Percentiles rank a stretch among this genome's conserved stretches.
Evolutionary conservation across 2,888 invertebrate species (phyloP).

Genomic region (Dryomyza anilis): DNA sequence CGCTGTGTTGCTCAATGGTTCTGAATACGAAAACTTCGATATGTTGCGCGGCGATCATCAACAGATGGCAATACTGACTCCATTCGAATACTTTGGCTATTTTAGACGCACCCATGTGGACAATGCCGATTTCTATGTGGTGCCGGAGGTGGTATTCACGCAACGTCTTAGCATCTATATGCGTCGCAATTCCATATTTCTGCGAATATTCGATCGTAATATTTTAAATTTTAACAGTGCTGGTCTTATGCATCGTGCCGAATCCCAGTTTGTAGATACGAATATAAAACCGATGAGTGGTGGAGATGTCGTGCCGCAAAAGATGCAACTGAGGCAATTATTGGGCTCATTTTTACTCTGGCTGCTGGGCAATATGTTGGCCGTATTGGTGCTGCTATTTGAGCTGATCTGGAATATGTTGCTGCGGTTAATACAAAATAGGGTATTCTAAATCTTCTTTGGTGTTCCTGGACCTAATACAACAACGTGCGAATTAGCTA

Average conservation of each 20-base stretch:
- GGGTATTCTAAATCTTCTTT: too few species aligned
- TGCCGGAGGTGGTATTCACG: conserved; percentile 37
- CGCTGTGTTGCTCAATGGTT: conserved; percentile 33
- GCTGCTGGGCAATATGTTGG: background rate
- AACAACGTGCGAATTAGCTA: too few species aligned
- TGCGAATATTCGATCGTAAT: conserved; percentile 34
- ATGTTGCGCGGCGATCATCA: conserved; percentile 25
- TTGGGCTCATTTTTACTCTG: conserved; percentile 27
- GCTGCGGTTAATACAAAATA: too few species aligned
- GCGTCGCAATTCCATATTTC: conserved; percentile 38
- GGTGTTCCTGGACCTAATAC: too few species aligned
- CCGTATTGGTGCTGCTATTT: background rate
- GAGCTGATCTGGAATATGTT: background rate
- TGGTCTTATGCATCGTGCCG: conserved; percentile 38
- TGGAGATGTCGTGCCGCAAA: conserved; percentile 27
- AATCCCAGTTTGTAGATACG: conserved; percentile 27
- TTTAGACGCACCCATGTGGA: conserved; percentile 32
- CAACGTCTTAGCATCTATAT: conserved; percentile 43
- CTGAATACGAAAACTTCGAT: conserved; percentile 35
- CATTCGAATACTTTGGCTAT: conserved; percentile 39
- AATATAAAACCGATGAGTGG: background rate
- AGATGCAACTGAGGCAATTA: conserved; percentile 30
- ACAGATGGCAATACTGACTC: conserved; percentile 37
- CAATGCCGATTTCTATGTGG: conserved; percentile 32
- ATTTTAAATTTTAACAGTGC: conserved; percentile 34